A percentile compares a stretch with the other conserved stretches of the same genome.
phyloP scores from a whole-genome alignment of 2,888 invertebrate species.

The Hirtodrosophila alboralis region DNA sequence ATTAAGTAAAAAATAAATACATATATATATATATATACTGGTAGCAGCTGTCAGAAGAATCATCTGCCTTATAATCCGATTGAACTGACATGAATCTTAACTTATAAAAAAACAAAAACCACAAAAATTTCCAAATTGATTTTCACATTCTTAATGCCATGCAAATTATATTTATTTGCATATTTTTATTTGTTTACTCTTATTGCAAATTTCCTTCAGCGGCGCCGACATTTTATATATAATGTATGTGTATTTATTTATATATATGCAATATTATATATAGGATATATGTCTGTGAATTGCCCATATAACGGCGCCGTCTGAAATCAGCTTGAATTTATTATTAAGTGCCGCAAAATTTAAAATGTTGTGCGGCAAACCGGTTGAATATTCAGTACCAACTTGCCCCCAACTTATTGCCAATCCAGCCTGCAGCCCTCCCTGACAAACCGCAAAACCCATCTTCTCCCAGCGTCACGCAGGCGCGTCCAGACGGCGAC shows the following conservation, averaged over 20 bases:
- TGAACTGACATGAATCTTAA: not conserved
- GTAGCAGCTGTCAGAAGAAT: slow-evolving; percentile 8
- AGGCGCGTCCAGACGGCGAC: slow-evolving; percentile 73
- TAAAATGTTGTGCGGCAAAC: slow-evolving; percentile 37
- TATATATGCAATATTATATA: slow-evolving; percentile 1
- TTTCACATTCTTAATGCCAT: slow-evolving; percentile 30
- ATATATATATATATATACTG: not conserved
- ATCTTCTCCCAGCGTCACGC: slow-evolving; percentile 22
- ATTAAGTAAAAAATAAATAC: slow-evolving; percentile 2
- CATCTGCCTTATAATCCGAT: not conserved
- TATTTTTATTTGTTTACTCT: slow-evolving; percentile 20
- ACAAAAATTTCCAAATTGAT: slow-evolving; percentile 42
- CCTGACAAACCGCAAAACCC: not conserved
- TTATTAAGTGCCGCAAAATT: slow-evolving; percentile 52
- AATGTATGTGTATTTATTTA: not conserved
- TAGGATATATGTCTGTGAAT: slow-evolving; percentile 31
- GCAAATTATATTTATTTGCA: slow-evolving; percentile 43
- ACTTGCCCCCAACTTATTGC: slow-evolving; percentile 27
- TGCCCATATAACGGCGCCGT: slow-evolving; percentile 74
- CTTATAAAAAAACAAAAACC: slow-evolving; percentile 13
- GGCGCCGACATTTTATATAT: not conserved
- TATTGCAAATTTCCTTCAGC: slow-evolving; percentile 19
- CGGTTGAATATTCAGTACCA: slow-evolving; percentile 43
- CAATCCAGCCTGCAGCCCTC: slow-evolving; percentile 1
- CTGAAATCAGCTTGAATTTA: slow-evolving; percentile 71